phyloP scores from a whole-genome alignment of 2,113 vertebrate species.

The Delphinus delphis region DNA sequence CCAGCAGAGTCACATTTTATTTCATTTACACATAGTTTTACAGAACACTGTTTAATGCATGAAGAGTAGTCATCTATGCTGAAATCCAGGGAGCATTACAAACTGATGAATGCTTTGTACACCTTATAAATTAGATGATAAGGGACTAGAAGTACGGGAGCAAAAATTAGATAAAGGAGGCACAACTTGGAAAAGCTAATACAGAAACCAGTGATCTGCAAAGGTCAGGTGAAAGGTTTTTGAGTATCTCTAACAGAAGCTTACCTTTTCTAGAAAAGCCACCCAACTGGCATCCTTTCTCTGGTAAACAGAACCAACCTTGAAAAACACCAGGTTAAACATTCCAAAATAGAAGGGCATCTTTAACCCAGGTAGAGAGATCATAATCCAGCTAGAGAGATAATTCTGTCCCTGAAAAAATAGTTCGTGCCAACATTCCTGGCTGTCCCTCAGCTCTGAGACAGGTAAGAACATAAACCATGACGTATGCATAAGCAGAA shows the following conservation, averaged over 20 bases:
- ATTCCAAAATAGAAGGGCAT: constrained; percentile 5
- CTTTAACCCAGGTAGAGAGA: background rate
- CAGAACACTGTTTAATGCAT: constrained; percentile 43
- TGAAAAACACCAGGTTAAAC: background rate
- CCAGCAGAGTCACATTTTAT: constrained; percentile 36
- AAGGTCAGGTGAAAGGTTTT: background rate
- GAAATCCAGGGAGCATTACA: constrained; percentile 28
- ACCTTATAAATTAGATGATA: constrained; percentile 43
- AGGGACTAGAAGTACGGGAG: background rate
- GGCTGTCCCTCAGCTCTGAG: background rate
- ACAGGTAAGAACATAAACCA: background rate
- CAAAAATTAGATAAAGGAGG: constrained; percentile 23
- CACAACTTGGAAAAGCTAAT: background rate
- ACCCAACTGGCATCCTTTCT: background rate
- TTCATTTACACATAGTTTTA: constrained; percentile 37
- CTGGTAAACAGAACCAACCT: background rate
- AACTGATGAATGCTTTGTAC: constrained; percentile 1
- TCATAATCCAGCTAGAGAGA: background rate
- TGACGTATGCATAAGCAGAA: background rate
- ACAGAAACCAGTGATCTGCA: background rate
- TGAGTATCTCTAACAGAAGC: background rate
- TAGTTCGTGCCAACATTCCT: background rate
- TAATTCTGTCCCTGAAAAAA: background rate
- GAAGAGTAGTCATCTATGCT: background rate
- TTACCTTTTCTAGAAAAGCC: constrained; percentile 53